phyloP scores from a whole-genome alignment of 35 echinoderm and acorn worm genomes.

The Lytechinus variegatus region DNA sequence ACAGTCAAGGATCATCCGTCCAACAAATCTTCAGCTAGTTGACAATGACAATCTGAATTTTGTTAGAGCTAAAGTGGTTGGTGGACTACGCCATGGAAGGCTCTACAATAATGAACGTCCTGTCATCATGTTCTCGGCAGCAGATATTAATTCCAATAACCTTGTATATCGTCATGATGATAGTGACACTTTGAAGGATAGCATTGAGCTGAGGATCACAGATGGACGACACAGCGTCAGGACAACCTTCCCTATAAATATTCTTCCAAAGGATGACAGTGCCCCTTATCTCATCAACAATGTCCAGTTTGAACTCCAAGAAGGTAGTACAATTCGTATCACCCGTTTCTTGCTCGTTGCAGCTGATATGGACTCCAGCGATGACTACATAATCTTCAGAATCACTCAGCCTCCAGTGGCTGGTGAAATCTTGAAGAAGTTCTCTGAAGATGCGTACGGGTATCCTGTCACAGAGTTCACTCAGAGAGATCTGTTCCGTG shows the following conservation, averaged over 20 bases:
- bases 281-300: slow-evolving; percentile 87
- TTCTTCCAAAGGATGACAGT: slow-evolving; percentile 93
- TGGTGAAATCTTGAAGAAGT: slow-evolving; percentile 92
- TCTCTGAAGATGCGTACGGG: slow-evolving; percentile 76
- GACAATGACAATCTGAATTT: slow-evolving; percentile 90
- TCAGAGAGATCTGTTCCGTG: slow-evolving; percentile 85
- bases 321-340: slow-evolving; percentile 75
- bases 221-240: slow-evolving; percentile 75
- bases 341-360: slow-evolving; percentile 73
- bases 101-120: slow-evolving; percentile 74
- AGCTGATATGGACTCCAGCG: slow-evolving; percentile 84
- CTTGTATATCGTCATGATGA: slow-evolving; percentile 92
- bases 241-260: slow-evolving; percentile 88
- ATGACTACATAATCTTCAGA: slow-evolving; percentile 86
- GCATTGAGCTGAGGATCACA: slow-evolving; percentile 80
- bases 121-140: slow-evolving; percentile 89
- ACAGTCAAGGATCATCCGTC: slow-evolving; percentile 82
- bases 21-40: slow-evolving; percentile 80
- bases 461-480: slow-evolving; percentile 94
- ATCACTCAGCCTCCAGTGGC: slow-evolving; percentile 67
- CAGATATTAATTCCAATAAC: slow-evolving; percentile 67
- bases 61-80: slow-evolving; percentile 84
- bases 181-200: slow-evolving; percentile 91
- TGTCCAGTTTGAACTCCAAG: slow-evolving; percentile 74
- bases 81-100: slow-evolving; percentile 81